Percentiles rank a stretch among this genome's conserved stretches.
phyloP scores from a whole-genome alignment of 2,797 vertebrate species.

The Vespertilio murinus region DNA sequence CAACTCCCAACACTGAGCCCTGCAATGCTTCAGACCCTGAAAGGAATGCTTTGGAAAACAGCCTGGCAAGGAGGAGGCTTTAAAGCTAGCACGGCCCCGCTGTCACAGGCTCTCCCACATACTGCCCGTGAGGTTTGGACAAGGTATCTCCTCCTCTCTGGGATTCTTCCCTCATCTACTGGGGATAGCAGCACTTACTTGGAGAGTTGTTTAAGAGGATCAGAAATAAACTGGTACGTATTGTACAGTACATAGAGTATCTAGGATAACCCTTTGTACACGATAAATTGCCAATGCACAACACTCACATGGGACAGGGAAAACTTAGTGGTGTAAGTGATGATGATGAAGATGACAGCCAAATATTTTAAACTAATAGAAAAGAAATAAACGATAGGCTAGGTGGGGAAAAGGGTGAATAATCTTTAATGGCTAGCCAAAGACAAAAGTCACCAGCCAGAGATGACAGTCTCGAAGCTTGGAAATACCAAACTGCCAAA shows the following conservation, averaged over 20 bases:
- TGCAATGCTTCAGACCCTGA: background rate
- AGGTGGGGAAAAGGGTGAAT: background rate
- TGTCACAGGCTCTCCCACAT: background rate
- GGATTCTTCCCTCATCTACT: background rate
- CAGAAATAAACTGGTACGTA: background rate
- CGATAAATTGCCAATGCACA: background rate
- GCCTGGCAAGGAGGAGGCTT: background rate
- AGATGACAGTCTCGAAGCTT: background rate
- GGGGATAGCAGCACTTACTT: background rate
- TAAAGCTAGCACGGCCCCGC: background rate
- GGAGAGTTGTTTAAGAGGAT: background rate
- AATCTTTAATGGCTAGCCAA: conserved; percentile 1
- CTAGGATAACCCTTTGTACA: background rate
- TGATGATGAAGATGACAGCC: background rate
- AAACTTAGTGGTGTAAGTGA: background rate
- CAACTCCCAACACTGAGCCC: background rate
- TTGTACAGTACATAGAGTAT: background rate
- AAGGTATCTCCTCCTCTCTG: background rate
- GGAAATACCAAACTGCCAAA: conserved; percentile 41
- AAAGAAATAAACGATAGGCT: background rate
- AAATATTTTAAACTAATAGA: background rate
- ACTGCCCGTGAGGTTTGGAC: background rate
- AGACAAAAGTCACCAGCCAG: conserved; percentile 27
- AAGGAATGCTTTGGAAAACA: background rate
- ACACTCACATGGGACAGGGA: background rate